Conservation (phyloP, 2,888 invertebrate species). For the Myopa tessellatipennis region DNA sequence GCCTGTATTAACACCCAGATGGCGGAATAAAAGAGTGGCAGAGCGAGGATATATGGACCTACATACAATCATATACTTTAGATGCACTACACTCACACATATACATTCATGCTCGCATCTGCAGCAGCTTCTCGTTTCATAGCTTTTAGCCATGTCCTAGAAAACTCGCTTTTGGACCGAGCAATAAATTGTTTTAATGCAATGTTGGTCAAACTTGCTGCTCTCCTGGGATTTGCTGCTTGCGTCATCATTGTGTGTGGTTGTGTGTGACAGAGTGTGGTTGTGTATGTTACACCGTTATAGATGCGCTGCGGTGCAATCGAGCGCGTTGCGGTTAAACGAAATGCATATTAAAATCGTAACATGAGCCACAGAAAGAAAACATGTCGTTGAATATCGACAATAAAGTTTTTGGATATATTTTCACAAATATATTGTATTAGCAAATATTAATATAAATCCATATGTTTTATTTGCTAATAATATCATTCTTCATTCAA, state of each 20-base stretch:
- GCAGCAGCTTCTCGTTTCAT: not conserved
- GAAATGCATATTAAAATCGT: constrained; percentile 27
- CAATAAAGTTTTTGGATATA: no score
- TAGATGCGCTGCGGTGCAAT: constrained; percentile 9
- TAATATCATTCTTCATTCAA: no score
- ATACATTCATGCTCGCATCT: not conserved
- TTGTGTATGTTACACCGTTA: not conserved
- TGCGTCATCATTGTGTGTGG: not conserved
- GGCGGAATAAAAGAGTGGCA: not conserved
- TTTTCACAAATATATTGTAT: no score
- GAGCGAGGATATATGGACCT: not conserved
- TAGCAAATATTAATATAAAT: no score
- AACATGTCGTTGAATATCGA: no score
- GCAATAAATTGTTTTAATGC: constrained; percentile 29
- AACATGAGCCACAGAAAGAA: no score
- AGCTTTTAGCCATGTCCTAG: constrained; percentile 5
- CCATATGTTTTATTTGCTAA: no score
- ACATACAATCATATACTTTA: not conserved
- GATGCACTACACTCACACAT: not conserved
- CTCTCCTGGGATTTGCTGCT: not conserved
- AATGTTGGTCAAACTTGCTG: constrained; percentile 29
- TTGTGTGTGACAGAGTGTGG: not conserved
- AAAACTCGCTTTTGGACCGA: constrained; percentile 2
- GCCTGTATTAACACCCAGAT: no score
- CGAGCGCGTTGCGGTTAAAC: constrained; percentile 9